Evolutionary conservation across 2,888 invertebrate genomes (phyloP).

Genomic region (Acrobasis suavella): DNA sequence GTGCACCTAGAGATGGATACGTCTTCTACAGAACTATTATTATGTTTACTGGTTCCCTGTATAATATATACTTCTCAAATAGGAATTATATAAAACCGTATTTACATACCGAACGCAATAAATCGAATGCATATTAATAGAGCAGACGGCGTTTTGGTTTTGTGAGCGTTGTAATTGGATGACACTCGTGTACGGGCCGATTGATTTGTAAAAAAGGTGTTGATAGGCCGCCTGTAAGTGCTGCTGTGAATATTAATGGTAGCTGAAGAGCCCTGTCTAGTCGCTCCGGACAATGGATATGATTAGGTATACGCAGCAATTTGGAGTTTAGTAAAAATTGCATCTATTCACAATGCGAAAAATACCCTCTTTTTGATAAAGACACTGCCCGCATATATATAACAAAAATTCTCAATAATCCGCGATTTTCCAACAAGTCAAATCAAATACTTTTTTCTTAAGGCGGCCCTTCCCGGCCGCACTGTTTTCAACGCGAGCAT

Average conservation of each 20-base stretch:
- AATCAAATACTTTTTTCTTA: too few relatives aligned
- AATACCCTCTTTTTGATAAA: too few relatives aligned
- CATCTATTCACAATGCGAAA: too few relatives aligned
- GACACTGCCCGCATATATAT: too few relatives aligned
- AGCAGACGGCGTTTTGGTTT: slow-evolving; percentile 42
- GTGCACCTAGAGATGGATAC: too few relatives aligned
- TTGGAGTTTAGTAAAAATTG: too few relatives aligned
- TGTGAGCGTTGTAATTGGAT: slow-evolving; percentile 66
- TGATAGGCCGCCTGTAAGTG: slow-evolving; percentile 53
- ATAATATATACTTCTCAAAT: neutral
- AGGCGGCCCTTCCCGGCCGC: too few relatives aligned
- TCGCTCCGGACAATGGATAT: slow-evolving; percentile 7
- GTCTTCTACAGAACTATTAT: too few relatives aligned
- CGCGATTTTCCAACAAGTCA: too few relatives aligned
- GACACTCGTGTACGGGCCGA: slow-evolving; percentile 61
- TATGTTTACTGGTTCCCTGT: neutral
- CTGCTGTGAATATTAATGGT: slow-evolving; percentile 64
- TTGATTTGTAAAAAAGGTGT: slow-evolving; percentile 58
- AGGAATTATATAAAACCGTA: neutral
- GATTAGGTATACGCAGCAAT: too few relatives aligned
- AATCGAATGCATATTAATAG: slow-evolving; percentile 56
- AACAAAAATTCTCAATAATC: too few relatives aligned
- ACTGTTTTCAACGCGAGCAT: too few relatives aligned
- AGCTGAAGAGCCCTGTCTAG: slow-evolving; percentile 56
- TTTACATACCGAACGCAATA: slow-evolving; percentile 24